A percentile compares a stretch with the other conserved stretches of the same genome.
Evolutionary conservation across 2,888 invertebrate species (phyloP).

Genomic region (Timandra comae): DNA sequence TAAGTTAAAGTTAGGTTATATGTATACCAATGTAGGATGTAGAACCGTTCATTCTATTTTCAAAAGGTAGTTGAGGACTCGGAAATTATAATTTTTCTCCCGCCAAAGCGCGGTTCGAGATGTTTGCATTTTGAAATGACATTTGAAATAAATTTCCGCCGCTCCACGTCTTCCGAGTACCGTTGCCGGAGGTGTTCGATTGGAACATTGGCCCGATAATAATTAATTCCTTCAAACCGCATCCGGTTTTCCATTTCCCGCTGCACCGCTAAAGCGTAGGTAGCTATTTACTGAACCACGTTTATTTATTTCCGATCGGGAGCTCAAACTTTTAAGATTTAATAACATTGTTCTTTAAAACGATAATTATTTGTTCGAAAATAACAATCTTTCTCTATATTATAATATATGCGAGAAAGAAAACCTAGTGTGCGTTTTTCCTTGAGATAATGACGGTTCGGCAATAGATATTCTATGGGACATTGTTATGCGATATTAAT

Average conservation of each 20-base stretch:
- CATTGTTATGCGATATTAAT: constrained; percentile 40
- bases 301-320: constrained; percentile 30
- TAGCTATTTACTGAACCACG: constrained; percentile 8
- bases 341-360: too few species aligned
- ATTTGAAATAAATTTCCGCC: constrained; percentile 70
- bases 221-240: constrained; percentile 60
- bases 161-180: constrained; percentile 27
- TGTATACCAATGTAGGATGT: too few species aligned
- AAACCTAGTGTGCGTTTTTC: too few species aligned
- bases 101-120: constrained; percentile 27
- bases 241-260: constrained; percentile 33
- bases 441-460: too few species aligned
- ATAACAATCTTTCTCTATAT: too few species aligned
- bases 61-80: too few species aligned
- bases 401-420: too few species aligned
- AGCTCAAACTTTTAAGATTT: constrained; percentile 7
- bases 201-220: constrained; percentile 71
- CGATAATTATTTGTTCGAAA: too few species aligned
- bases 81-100: constrained; percentile 57
- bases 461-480: too few species aligned
- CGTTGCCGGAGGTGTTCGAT: constrained; percentile 53
- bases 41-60: too few species aligned
- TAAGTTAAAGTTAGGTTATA: too few species aligned
- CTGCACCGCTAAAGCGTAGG: constrained; percentile 19
- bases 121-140: constrained; percentile 61